Conservation (phyloP, 2,113 vertebrate species). For the Lepisosteus oculatus region DNA sequence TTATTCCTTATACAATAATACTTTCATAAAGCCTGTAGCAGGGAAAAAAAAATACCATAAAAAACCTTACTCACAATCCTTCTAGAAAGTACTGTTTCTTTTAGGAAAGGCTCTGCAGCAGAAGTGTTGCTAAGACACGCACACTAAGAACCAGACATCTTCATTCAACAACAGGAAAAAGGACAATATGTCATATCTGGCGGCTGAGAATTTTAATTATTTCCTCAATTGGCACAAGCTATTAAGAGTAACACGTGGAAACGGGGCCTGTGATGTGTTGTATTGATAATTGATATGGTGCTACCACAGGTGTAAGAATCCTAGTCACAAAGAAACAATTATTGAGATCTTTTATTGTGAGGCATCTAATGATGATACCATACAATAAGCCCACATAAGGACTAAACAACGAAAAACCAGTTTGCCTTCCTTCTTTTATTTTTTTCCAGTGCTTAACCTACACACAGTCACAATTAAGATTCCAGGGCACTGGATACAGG, state of each 20-base stretch:
- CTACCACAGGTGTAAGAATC: not conserved
- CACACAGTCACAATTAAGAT: slow-evolving; percentile 68
- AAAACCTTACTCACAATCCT: not conserved
- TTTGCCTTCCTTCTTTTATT: slow-evolving; percentile 19
- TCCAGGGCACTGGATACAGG: slow-evolving; percentile 64
- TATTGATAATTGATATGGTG: not conserved
- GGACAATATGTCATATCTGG: slow-evolving; percentile 9
- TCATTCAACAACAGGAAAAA: slow-evolving; percentile 14
- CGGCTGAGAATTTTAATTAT: slow-evolving; percentile 14
- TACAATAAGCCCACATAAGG: slow-evolving; percentile 43
- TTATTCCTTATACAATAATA: not conserved
- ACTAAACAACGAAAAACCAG: slow-evolving; percentile 50
- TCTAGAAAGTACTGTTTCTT: slow-evolving; percentile 10
- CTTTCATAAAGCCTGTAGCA: slow-evolving; percentile 9
- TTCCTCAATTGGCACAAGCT: not conserved
- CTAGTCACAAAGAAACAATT: not conserved
- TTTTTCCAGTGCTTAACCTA: not conserved
- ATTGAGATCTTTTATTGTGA: not conserved
- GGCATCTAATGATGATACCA: slow-evolving; percentile 9
- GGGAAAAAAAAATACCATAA: not conserved
- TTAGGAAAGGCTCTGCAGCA: not conserved
- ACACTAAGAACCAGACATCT: slow-evolving; percentile 17
- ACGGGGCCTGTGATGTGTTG: not conserved
- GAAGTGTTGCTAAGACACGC: slow-evolving; percentile 27
- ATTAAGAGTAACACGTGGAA: slow-evolving; percentile 11